These are phyloP conservation scores for Tethea ocularis DNA, from an alignment of 2,888 invertebrate genomes.

Conservation along the genomic window DNA sequence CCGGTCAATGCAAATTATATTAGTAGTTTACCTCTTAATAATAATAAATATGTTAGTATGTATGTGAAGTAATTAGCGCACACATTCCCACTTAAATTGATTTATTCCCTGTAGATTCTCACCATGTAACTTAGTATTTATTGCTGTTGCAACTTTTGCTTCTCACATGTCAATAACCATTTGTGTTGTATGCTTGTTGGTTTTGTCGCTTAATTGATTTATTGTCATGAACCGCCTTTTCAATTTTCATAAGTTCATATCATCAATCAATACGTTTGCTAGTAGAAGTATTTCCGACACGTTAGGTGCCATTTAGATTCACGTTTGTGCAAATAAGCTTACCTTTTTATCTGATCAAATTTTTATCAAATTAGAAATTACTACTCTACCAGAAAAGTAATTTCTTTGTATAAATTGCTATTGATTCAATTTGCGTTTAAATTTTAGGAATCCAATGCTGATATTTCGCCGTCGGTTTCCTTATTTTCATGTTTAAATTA, in stretches of 20 bases:
- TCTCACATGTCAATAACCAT: not conserved
- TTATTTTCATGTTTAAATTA: constrained; percentile 1
- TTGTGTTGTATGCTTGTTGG: not conserved
- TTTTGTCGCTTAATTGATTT: not conserved
- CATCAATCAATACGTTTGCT: not conserved
- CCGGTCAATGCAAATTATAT: not conserved
- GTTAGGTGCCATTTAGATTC: not conserved
- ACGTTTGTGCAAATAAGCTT: not conserved
- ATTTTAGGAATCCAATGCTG: not conserved
- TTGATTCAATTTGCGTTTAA: not conserved
- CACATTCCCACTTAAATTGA: not conserved
- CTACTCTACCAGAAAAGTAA: not conserved
- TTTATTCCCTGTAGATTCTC: not conserved
- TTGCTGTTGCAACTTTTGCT: not conserved
- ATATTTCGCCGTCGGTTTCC: not conserved
- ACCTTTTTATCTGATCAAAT: not conserved
- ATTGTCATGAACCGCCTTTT: not conserved
- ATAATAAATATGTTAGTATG: not conserved
- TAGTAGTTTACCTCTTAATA: not conserved
- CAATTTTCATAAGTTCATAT: not conserved
- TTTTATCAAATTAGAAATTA: not conserved
- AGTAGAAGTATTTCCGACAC: not conserved
- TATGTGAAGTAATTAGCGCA: not conserved
- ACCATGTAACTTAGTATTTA: not conserved
- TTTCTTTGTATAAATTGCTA: not conserved